Percentiles rank a stretch among this genome's conserved stretches.
Evolutionary conservation across 2,797 vertebrate species (phyloP).

Genomic region (Melanogrammus aeglefinus): DNA sequence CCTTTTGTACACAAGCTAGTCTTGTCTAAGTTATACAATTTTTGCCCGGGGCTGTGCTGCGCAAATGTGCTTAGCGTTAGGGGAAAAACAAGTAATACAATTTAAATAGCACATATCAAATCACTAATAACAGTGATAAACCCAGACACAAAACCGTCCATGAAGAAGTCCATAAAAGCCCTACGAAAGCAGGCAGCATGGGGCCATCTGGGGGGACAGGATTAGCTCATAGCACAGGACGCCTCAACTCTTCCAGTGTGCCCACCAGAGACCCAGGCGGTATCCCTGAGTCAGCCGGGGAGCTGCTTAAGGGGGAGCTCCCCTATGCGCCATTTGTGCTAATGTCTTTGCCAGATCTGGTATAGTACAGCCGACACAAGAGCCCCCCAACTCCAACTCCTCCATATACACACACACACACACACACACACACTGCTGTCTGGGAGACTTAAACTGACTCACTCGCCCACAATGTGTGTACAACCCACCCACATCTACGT

Average conservation of each 20-base stretch:
- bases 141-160: not conserved
- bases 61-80: not conserved
- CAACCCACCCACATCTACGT: not conserved
- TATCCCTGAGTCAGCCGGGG: conserved; percentile 17
- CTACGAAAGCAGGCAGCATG: conserved; percentile 7
- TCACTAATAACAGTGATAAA: not conserved
- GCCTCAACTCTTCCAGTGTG: conserved; percentile 20
- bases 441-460: conserved; percentile 16
- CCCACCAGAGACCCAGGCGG: conserved; percentile 16
- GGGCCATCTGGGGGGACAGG: not conserved
- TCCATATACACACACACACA: conserved; percentile 10
- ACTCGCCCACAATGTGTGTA: not conserved
- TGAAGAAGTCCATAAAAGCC: not conserved
- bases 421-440: conserved; percentile 35
- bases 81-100: not conserved
- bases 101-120: not conserved
- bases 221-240: conserved; percentile 8
- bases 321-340: conserved; percentile 21
- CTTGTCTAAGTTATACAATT: not conserved
- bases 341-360: conserved; percentile 44
- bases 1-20: not conserved
- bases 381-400: conserved; percentile 40
- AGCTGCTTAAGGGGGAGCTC: not conserved
- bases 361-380: conserved; percentile 28
- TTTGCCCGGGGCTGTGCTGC: not conserved